Conservation (phyloP, 1,140 invertebrate genomes). For the Nasonia giraulti region DNA sequence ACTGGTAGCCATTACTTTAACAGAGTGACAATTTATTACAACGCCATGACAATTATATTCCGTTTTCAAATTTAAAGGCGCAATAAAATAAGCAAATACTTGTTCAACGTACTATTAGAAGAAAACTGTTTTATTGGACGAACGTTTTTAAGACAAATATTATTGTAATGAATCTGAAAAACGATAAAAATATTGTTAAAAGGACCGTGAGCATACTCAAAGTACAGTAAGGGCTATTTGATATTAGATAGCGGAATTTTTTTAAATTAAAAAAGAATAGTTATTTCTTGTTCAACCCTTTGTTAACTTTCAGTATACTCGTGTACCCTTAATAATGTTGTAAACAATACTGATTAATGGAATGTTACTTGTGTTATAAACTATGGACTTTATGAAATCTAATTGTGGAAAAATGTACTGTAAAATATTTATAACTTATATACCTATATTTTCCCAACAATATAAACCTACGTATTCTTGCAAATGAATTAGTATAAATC, state of each 20-base stretch:
- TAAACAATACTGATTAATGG: conserved; percentile 30
- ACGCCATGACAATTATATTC: conserved; percentile 35
- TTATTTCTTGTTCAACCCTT: not conserved
- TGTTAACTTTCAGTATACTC: conserved; percentile 37
- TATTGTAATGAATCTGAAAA: conserved; percentile 37
- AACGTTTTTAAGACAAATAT: conserved; percentile 35
- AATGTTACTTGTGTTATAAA: conserved; percentile 47
- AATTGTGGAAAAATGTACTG: conserved; percentile 41
- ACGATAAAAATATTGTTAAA: conserved; percentile 39
- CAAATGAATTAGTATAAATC: conserved; percentile 16
- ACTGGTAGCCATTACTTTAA: conserved; percentile 31
- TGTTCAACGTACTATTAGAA: conserved; percentile 39
- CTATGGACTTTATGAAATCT: conserved; percentile 39
- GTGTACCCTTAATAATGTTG: conserved; percentile 40
- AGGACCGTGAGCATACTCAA: conserved; percentile 36
- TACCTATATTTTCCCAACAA: conserved; percentile 36
- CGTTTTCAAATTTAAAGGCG: conserved; percentile 46
- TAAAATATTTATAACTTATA: conserved; percentile 48
- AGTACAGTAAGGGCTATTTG: conserved; percentile 32
- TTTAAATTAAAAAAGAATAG: conserved; percentile 18
- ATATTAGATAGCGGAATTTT: conserved; percentile 15
- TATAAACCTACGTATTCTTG: conserved; percentile 46
- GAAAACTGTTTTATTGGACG: conserved; percentile 42
- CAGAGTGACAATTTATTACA: conserved; percentile 30
- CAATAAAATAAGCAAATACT: conserved; percentile 39